These are phyloP conservation scores for Notechis scutatus DNA, from an alignment of 2,113 vertebrate species.

Conservation along the genomic window DNA sequence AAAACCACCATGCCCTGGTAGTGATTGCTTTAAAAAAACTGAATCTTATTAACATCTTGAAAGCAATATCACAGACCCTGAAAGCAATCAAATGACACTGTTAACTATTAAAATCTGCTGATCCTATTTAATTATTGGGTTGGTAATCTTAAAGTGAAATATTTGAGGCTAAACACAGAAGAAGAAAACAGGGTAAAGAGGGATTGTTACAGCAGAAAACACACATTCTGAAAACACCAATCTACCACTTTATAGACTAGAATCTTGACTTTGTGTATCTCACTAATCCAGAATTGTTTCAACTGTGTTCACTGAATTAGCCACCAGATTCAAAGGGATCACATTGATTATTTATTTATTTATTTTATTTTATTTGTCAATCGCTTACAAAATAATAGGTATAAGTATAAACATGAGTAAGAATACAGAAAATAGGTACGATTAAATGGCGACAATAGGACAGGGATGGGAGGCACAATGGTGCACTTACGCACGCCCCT, in stretches of 20 bases:
- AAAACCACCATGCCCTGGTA: neutral
- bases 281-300: neutral
- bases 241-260: neutral
- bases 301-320: neutral
- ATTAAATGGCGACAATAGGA: no score
- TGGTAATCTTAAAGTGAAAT: neutral
- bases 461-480: no score
- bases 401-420: no score
- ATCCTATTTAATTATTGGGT: neutral
- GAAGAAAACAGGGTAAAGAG: neutral
- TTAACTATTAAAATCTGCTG: neutral
- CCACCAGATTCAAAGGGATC: neutral
- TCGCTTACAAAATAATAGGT: no score
- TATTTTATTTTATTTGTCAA: no score
- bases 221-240: neutral
- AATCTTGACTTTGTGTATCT: neutral
- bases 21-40: neutral
- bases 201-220: neutral
- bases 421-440: no score
- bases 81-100: neutral
- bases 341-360: neutral
- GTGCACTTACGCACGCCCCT: no score
- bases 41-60: neutral
- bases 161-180: neutral
- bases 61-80: neutral